Evolutionary conservation across 2,797 vertebrate genomes (phyloP).

Genomic region (Sebastes taczanowskii): DNA sequence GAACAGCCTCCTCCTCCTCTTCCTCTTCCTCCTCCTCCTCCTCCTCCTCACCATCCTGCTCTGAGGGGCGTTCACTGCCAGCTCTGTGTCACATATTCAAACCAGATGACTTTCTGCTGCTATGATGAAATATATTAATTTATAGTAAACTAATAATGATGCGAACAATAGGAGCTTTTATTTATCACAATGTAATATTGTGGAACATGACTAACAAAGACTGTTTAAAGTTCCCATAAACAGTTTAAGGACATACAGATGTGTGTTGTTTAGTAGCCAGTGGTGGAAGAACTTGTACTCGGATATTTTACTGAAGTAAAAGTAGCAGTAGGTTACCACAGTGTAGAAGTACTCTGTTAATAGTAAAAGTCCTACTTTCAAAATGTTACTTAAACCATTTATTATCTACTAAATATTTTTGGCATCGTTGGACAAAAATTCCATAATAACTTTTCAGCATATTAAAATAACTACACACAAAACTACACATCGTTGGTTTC

Average conservation of each 20-base stretch:
- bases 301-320: neutral
- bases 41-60: conserved; percentile 13
- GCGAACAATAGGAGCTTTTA: neutral
- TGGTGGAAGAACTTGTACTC: neutral
- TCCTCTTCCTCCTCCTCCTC: conserved; percentile 6
- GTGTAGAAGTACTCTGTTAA: neutral
- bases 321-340: neutral
- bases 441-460: too few species aligned
- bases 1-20: conserved; percentile 2
- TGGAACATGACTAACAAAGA: neutral
- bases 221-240: neutral
- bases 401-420: too few species aligned
- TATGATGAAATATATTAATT: neutral
- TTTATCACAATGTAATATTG: neutral
- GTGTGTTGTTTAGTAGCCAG: neutral
- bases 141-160: neutral
- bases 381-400: neutral
- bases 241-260: neutral
- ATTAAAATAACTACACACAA: too few species aligned
- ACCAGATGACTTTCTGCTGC: neutral
- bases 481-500: too few species aligned
- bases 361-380: neutral
- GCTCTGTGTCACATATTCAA: conserved; percentile 1
- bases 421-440: too few species aligned
- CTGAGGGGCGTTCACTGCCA: conserved; percentile 52